Percentiles rank a stretch among this genome's conserved stretches.
These are phyloP conservation scores for Lordiphosa fenestrarum DNA, from an alignment of 2,888 invertebrate species.

Conservation along the genomic window DNA sequence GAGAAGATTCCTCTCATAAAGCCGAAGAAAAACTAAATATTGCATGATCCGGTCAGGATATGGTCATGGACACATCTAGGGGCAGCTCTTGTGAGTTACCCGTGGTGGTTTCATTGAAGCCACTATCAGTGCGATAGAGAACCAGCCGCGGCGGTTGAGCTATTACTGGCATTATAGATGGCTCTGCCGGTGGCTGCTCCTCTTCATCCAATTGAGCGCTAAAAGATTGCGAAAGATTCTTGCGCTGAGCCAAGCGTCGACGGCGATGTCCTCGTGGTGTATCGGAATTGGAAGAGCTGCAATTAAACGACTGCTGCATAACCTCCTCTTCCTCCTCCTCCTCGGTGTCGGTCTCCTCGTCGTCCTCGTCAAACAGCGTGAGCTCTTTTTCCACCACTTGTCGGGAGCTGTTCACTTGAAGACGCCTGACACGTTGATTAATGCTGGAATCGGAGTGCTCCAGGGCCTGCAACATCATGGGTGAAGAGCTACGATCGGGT, in stretches of 20 bases:
- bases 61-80: slow-evolving; percentile 56
- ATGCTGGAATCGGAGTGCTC: slow-evolving; percentile 73
- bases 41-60: no score
- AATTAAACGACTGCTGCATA: slow-evolving; percentile 70
- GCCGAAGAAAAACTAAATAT: no score
- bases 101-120: slow-evolving; percentile 77
- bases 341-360: slow-evolving; percentile 22
- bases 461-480: slow-evolving; percentile 41
- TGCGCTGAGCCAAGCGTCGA: slow-evolving; percentile 76
- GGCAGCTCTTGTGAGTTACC: slow-evolving; percentile 54
- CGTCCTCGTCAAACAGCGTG: slow-evolving; percentile 19
- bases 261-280: slow-evolving; percentile 77
- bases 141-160: slow-evolving; percentile 20
- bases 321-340: slow-evolving; percentile 65
- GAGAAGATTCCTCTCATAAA: no score
- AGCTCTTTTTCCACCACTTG: slow-evolving; percentile 20
- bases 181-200: slow-evolving; percentile 17
- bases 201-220: slow-evolving; percentile 65
- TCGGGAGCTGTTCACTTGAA: slow-evolving; percentile 62
- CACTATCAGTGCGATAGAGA: slow-evolving; percentile 78
- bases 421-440: slow-evolving; percentile 66
- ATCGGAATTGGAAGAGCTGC: slow-evolving; percentile 71
- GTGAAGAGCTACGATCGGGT: slow-evolving; percentile 73
- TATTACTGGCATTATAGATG: neutral
- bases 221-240: slow-evolving; percentile 80